A percentile compares a stretch with the other conserved stretches of the same genome.
Conservation (phyloP, 2,113 vertebrate genomes). For the Pelusios castaneus region DNA sequence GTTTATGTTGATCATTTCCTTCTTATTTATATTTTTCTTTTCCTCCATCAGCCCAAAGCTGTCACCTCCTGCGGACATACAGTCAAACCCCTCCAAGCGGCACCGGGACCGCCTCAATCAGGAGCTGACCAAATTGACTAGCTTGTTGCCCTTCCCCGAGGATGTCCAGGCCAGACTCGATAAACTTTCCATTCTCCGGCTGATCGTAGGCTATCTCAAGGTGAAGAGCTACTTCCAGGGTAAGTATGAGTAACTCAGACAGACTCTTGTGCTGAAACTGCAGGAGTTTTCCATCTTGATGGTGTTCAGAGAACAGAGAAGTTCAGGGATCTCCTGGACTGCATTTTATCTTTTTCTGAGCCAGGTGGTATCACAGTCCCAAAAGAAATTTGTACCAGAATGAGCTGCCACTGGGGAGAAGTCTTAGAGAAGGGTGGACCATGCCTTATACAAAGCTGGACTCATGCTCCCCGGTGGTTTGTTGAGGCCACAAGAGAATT, state of each 20-base stretch:
- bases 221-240: slow-evolving; percentile 85
- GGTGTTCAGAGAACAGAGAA: background rate
- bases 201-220: slow-evolving; percentile 87
- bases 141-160: slow-evolving; percentile 83
- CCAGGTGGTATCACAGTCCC: background rate
- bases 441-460: background rate
- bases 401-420: background rate
- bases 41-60: slow-evolving; percentile 43
- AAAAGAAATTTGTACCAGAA: background rate
- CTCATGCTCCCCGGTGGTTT: background rate
- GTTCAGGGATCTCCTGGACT: background rate
- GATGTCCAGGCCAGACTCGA: slow-evolving; percentile 82
- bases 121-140: slow-evolving; percentile 83
- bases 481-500: too few species aligned
- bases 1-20: background rate
- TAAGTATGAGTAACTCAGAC: slow-evolving; percentile 37
- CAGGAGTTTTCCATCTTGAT: background rate
- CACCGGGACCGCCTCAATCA: slow-evolving; percentile 84
- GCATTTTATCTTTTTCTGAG: background rate
- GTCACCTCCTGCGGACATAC: slow-evolving; percentile 67
- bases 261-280: background rate
- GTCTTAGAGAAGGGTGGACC: background rate
- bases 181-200: slow-evolving; percentile 85
- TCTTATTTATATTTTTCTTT: background rate
- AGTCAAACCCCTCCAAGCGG: slow-evolving; percentile 87